Conservation (phyloP, 2,888 invertebrate genomes). For the Eristalinus sepulchralis region DNA sequence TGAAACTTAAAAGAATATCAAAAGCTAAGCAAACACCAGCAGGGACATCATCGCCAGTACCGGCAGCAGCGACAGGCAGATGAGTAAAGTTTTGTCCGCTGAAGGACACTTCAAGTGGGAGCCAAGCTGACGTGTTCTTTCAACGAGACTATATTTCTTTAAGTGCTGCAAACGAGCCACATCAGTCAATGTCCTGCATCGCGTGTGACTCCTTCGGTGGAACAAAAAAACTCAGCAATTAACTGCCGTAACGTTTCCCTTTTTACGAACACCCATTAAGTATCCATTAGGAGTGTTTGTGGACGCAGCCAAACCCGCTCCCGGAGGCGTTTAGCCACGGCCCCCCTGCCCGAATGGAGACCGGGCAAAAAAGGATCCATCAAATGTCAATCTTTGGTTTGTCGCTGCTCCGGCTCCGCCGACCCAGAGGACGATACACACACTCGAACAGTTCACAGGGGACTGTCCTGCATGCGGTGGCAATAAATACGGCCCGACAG, state of each 20-base stretch:
- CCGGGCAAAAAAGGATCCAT: slow-evolving; percentile 50
- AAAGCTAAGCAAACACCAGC: slow-evolving; percentile 68
- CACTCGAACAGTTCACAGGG: background rate
- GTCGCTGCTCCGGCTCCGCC: slow-evolving; percentile 27
- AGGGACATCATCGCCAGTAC: slow-evolving; percentile 30
- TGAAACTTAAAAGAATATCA: slow-evolving; percentile 53
- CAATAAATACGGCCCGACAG: slow-evolving; percentile 66
- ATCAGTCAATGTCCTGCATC: slow-evolving; percentile 61
- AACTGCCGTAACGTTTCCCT: slow-evolving; percentile 52
- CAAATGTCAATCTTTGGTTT: slow-evolving; percentile 71
- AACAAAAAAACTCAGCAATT: slow-evolving; percentile 59
- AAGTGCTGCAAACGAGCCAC: slow-evolving; percentile 56
- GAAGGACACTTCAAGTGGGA: slow-evolving; percentile 40
- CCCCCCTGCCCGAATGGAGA: background rate
- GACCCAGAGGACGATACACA: slow-evolving; percentile 13
- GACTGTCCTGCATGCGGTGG: slow-evolving; percentile 56
- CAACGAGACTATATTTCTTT: slow-evolving; percentile 47
- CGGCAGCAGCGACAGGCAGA: slow-evolving; percentile 1
- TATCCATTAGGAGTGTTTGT: slow-evolving; percentile 63
- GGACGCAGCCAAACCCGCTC: slow-evolving; percentile 20
- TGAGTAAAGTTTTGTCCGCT: slow-evolving; percentile 38
- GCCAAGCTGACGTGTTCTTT: slow-evolving; percentile 61
- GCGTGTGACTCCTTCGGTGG: slow-evolving; percentile 1
- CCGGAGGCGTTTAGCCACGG: slow-evolving; percentile 30
- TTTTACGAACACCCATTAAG: slow-evolving; percentile 62